phyloP scores from a whole-genome alignment of 1,140 invertebrate species.

The Danaus plexippus region DNA sequence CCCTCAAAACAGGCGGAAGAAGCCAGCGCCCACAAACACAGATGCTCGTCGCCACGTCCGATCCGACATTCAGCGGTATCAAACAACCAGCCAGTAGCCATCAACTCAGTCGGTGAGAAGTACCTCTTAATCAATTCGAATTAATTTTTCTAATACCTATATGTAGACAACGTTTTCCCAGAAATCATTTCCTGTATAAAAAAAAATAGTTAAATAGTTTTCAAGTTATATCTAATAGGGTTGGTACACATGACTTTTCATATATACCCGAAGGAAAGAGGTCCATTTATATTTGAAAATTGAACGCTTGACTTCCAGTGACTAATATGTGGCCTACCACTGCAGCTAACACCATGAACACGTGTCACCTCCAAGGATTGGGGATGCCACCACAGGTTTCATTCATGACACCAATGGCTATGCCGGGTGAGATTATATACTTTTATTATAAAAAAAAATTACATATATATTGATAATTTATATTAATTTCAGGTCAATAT shows the following conservation, averaged over 20 bases:
- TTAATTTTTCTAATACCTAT: too few species aligned
- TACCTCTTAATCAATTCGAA: background rate
- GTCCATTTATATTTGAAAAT: too few species aligned
- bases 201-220: too few species aligned
- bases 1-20: constrained; percentile 27
- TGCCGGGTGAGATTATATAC: constrained; percentile 27
- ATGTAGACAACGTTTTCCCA: too few species aligned
- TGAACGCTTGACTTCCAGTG: constrained; percentile 13
- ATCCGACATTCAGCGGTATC: constrained; percentile 3
- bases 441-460: constrained; percentile 1
- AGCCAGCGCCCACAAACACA: constrained; percentile 24
- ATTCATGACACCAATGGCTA: constrained; percentile 30
- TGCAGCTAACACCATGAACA: constrained; percentile 31
- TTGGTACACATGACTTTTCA: too few species aligned
- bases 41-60: constrained; percentile 24
- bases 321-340: constrained; percentile 22
- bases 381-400: constrained; percentile 41
- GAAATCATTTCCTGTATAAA: too few species aligned
- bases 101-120: constrained; percentile 23
- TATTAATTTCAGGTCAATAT: constrained; percentile 55
- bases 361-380: constrained; percentile 31
- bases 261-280: too few species aligned
- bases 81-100: constrained; percentile 4
- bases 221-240: too few species aligned
- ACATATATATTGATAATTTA: background rate